These are phyloP conservation scores for Cynopterus brachyotis DNA, from an alignment of 2,113 vertebrate genomes.

Conservation along the genomic window DNA sequence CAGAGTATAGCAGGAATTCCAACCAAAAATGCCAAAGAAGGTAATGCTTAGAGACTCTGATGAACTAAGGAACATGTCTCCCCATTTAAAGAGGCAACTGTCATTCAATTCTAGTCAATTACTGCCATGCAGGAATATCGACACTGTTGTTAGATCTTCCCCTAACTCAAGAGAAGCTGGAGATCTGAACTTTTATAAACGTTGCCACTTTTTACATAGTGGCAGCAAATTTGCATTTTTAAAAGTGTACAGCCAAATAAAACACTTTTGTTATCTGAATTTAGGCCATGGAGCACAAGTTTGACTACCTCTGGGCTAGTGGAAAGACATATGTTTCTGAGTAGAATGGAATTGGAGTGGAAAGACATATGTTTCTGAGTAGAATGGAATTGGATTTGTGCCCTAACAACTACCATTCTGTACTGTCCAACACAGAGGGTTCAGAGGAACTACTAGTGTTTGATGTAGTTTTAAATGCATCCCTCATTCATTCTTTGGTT, in stretches of 20 bases:
- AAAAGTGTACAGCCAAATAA: slow-evolving; percentile 20
- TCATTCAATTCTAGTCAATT: not conserved
- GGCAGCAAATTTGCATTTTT: slow-evolving; percentile 32
- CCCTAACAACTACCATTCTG: not conserved
- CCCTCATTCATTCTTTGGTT: not conserved
- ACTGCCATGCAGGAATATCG: not conserved
- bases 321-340: not conserved
- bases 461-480: slow-evolving; percentile 8
- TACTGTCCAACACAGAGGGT: not conserved
- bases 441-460: not conserved
- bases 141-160: slow-evolving; percentile 23
- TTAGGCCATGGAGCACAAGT: not conserved
- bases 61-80: not conserved
- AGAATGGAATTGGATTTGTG: not conserved
- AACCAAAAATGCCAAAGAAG: not conserved
- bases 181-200: slow-evolving; percentile 26
- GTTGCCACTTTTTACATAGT: slow-evolving; percentile 12
- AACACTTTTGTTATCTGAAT: slow-evolving; percentile 28
- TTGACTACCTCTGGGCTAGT: not conserved
- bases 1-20: not conserved
- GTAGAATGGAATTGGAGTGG: not conserved
- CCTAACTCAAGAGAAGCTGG: slow-evolving; percentile 24
- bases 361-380: not conserved
- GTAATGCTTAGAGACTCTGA: not conserved
- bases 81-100: not conserved